Conservation (phyloP, 2,888 invertebrate genomes). For the Drosophila putrida region DNA sequence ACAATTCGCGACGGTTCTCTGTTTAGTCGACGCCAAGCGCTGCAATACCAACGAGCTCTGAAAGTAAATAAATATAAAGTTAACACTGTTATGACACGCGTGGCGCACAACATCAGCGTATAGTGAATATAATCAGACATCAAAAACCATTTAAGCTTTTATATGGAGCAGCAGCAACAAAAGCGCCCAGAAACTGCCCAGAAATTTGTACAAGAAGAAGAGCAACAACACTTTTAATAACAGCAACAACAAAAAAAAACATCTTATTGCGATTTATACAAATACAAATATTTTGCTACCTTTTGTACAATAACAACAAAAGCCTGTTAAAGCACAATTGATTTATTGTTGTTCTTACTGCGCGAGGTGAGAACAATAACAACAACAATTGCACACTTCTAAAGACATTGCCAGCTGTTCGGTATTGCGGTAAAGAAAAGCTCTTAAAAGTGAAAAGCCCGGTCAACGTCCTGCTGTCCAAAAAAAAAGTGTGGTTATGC, state of each 20-base stretch:
- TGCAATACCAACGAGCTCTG: slow-evolving; percentile 41
- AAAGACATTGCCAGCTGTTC: slow-evolving; percentile 68
- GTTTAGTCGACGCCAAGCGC: slow-evolving; percentile 50
- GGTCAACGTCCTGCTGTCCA: slow-evolving; percentile 66
- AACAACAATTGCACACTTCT: slow-evolving; percentile 19
- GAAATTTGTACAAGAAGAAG: slow-evolving; percentile 25
- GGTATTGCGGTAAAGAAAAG: slow-evolving; percentile 37
- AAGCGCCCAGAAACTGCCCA: slow-evolving; percentile 16
- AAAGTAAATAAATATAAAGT: slow-evolving; percentile 50
- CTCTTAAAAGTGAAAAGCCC: slow-evolving; percentile 35
- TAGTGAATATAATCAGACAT: slow-evolving; percentile 18
- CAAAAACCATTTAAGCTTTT: slow-evolving; percentile 19
- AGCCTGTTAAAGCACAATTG: slow-evolving; percentile 57
- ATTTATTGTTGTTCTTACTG: slow-evolving; percentile 55
- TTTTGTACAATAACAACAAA: slow-evolving; percentile 40
- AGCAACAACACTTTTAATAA: slow-evolving; percentile 11
- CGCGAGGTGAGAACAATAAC: slow-evolving; percentile 5
- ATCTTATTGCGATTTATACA: slow-evolving; percentile 6
- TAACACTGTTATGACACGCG: slow-evolving; percentile 52
- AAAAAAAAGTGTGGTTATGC: slow-evolving; percentile 42
- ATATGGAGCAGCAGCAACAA: slow-evolving; percentile 36
- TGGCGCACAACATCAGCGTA: slow-evolving; percentile 29
- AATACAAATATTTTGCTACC: slow-evolving; percentile 45
- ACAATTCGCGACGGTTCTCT: slow-evolving; percentile 29
- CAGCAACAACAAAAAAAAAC: slow-evolving; percentile 34